phyloP scores from a whole-genome alignment of 1,140 invertebrate genomes.

The Chionoecetes opilio region DNA sequence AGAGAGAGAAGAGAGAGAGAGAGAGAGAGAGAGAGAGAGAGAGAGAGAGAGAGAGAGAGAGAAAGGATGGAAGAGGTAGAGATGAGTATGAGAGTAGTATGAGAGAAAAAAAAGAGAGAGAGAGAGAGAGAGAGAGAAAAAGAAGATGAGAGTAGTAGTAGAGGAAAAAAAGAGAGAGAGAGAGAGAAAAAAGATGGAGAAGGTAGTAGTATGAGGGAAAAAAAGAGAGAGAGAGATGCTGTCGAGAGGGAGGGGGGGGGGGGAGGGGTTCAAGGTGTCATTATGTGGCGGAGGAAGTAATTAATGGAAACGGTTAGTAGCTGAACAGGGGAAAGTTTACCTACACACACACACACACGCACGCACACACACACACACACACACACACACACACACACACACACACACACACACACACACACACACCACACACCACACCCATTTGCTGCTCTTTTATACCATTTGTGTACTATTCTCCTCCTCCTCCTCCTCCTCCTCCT shows the following conservation, averaged over 20 bases:
- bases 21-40: too few species aligned
- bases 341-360: not conserved
- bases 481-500: not conserved
- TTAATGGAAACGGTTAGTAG: not conserved
- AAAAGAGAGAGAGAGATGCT: not conserved
- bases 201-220: not conserved
- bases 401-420: constrained; percentile 27
- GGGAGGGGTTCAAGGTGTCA: not conserved
- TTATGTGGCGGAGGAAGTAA: not conserved
- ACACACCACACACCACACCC: not conserved
- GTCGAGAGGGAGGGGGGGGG: not conserved
- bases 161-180: not conserved
- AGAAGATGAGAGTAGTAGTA: too few species aligned
- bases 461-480: not conserved
- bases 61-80: too few species aligned
- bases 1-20: too few species aligned
- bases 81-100: too few species aligned
- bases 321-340: constrained; percentile 10
- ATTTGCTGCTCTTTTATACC: not conserved
- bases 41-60: too few species aligned
- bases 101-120: too few species aligned
- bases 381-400: constrained; percentile 27
- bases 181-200: not conserved
- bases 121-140: too few species aligned
- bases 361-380: constrained; percentile 12